These are phyloP conservation scores for Phycodurus eques DNA, from an alignment of 2,113 vertebrate species.

Conservation along the genomic window DNA sequence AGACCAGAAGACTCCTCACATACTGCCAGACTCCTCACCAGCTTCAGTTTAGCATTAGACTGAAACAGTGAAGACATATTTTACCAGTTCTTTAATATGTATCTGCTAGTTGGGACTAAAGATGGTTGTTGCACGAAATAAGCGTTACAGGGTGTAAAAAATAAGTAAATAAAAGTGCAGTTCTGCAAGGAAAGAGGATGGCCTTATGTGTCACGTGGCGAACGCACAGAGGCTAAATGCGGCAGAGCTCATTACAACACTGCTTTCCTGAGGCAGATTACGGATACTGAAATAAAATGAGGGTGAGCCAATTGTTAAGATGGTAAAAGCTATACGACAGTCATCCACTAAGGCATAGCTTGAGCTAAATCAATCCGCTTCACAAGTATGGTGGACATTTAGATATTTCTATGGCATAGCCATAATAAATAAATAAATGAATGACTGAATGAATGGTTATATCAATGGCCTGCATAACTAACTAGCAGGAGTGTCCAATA, in stretches of 20 bases:
- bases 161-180: neutral
- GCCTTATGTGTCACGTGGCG: neutral
- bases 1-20: conserved; percentile 92
- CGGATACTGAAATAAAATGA: neutral
- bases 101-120: neutral
- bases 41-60: conserved; percentile 97
- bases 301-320: neutral
- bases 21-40: conserved; percentile 95
- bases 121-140: neutral
- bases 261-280: conserved; percentile 6
- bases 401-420: neutral
- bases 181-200: conserved; percentile 7
- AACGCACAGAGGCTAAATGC: conserved; percentile 12
- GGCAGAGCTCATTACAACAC: conserved; percentile 12
- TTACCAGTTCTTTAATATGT: neutral
- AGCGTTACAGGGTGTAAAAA: neutral
- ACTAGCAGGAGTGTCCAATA: neutral
- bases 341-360: neutral
- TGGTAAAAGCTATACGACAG: neutral
- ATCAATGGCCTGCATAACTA: conserved; percentile 12
- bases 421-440: too few relatives aligned
- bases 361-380: neutral
- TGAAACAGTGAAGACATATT: conserved; percentile 56
- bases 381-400: neutral
- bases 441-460: neutral